Evolutionary conservation across 2,797 vertebrate species (phyloP).

Genomic region (Phrynocephalus vlangalii): DNA sequence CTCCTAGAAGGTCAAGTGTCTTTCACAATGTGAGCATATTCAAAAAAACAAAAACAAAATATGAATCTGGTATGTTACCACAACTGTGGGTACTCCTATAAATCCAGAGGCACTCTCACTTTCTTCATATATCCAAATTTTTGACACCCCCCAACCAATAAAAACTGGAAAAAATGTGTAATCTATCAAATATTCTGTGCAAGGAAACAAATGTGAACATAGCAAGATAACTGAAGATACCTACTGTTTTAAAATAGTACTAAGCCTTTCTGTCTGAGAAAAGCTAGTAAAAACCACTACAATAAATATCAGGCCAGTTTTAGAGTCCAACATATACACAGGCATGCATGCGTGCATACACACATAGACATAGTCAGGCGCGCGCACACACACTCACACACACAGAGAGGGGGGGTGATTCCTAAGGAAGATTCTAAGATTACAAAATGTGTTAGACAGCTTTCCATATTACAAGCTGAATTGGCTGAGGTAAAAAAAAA

Average conservation of each 20-base stretch:
- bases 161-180: not conserved
- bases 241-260: not conserved
- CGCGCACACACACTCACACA: no score
- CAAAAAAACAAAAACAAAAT: not conserved
- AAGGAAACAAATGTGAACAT: constrained; percentile 3
- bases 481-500: not conserved
- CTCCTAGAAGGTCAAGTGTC: not conserved
- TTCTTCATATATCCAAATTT: not conserved
- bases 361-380: no score
- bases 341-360: no score
- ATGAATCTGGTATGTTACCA: not conserved
- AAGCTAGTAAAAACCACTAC: not conserved
- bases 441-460: not conserved
- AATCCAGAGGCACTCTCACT: not conserved
- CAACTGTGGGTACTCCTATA: not conserved
- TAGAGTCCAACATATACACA: not conserved
- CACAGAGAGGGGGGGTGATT: not conserved
- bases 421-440: constrained; percentile 4
- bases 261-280: not conserved
- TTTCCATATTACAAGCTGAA: not conserved
- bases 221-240: not conserved
- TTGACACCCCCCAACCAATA: not conserved
- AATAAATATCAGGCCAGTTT: not conserved
- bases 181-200: not conserved
- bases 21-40: not conserved